Evolutionary conservation across 2,888 invertebrate species (phyloP), one percentile per base, ranked within the genome.

Genomic region (Drosophila setosimentum): DNA sequence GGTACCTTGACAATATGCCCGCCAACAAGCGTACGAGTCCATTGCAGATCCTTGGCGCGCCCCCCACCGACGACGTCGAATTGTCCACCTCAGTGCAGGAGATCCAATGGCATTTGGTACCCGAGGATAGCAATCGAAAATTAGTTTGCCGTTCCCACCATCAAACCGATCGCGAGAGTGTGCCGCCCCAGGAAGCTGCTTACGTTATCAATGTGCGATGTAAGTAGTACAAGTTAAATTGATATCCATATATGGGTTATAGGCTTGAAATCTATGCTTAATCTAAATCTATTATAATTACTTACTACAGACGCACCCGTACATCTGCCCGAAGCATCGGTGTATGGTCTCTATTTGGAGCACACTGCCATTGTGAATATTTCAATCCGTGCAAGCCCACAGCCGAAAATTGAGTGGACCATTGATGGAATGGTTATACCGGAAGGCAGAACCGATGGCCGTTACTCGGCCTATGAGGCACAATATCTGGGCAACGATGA

Each of bases 261-360:
- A 33, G 13, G 5, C 5, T 33, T 33, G 13, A 1, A 16, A 1
- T 27, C 27, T 13, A 37, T 55, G 5, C 8, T 45, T 11, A 11
- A 45, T 29, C 13, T 24, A 2, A 35, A 18, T 27, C 45, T 0
- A 27, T 16, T 2, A 13, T 18, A 11, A 13, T 11, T 13, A 1
- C 4, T 7, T 37, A n/a, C n/a, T 45, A 3, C 64, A 97, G 97
- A 95, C 92, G 94, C 95, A 0, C 97, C 97, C 0, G 94, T 95
- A 51, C 94, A 94, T 33, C 93, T 94, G 35, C 94, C 94, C 0
- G 94, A 95, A 16, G 93, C 95, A 69, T 95, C 95, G 40, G 95
- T 95, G 66, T 97, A 97, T 91, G 97, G 97, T 0, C 95, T 96
- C 70, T 95, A 95, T 72, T 93, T 97, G 74, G 96, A 96, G 6